Evolutionary conservation across 2,797 vertebrate species (phyloP).

Genomic region (Gymnodraco acuticeps): DNA sequence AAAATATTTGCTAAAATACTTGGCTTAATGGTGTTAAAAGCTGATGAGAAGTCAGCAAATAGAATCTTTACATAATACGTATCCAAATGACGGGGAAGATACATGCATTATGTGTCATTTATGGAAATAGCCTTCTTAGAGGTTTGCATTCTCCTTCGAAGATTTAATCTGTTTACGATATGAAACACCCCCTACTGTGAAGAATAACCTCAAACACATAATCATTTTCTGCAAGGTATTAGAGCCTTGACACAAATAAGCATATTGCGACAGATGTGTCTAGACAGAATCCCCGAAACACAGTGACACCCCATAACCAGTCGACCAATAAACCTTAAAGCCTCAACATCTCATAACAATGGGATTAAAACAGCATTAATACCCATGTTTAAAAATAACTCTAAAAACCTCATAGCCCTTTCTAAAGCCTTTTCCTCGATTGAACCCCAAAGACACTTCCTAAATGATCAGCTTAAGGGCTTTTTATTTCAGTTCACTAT

Average conservation of each 20-base stretch:
- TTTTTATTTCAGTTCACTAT: constrained; percentile 28
- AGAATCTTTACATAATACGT: no score
- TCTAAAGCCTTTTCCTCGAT: constrained; percentile 49
- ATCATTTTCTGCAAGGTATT: constrained; percentile 32
- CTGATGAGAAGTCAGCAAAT: no score
- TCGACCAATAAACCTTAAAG: constrained; percentile 42
- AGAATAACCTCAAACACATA: constrained; percentile 27
- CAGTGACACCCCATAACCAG: constrained; percentile 41
- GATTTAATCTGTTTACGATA: constrained; percentile 38
- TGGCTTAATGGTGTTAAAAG: no score
- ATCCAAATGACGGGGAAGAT: no score
- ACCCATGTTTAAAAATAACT: constrained; percentile 63
- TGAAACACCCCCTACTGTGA: constrained; percentile 7
- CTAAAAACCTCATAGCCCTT: constrained; percentile 34
- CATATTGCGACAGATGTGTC: constrained; percentile 46
- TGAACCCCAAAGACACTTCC: constrained; percentile 54
- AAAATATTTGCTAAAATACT: no score
- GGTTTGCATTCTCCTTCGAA: no score
- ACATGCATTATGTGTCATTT: no score
- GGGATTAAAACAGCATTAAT: constrained; percentile 59
- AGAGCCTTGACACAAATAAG: constrained; percentile 50
- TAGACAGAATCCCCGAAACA: constrained; percentile 50
- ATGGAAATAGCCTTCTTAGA: no score
- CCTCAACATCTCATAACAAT: constrained; percentile 56
- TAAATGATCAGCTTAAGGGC: constrained; percentile 67